A percentile compares a stretch with the other conserved stretches of the same genome.
Conservation (phyloP, 2,113 vertebrate genomes). For the Cyprinodon tularosa region DNA sequence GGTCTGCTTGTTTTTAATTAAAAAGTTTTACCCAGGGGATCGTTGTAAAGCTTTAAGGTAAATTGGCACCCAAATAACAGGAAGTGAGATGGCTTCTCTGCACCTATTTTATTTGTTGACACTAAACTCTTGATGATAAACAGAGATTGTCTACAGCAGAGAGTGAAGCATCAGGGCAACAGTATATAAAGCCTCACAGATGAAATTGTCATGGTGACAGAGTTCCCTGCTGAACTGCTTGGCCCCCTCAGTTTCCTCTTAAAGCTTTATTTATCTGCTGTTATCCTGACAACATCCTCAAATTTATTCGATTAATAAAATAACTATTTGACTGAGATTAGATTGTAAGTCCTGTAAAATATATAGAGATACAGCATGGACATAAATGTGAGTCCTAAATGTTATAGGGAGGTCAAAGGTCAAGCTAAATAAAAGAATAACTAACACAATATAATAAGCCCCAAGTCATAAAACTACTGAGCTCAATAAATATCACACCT, state of each 20-base stretch:
- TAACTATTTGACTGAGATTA: neutral
- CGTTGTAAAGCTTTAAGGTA: neutral
- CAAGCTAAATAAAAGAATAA: slow-evolving; percentile 39
- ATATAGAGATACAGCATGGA: neutral
- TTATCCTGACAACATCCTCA: neutral
- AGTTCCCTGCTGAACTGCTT: slow-evolving; percentile 4
- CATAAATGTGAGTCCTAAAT: slow-evolving; percentile 27
- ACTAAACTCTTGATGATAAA: slow-evolving; percentile 3
- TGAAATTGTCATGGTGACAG: slow-evolving; percentile 12
- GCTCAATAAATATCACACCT: neutral
- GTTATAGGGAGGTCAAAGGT: slow-evolving; percentile 31
- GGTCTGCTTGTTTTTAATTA: too few relatives aligned
- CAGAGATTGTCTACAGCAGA: neutral
- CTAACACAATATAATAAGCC: neutral
- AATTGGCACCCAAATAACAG: slow-evolving; percentile 2
- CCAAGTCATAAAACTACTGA: neutral
- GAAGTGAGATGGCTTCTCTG: slow-evolving; percentile 11
- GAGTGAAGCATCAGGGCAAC: slow-evolving; percentile 1
- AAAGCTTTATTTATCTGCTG: slow-evolving; percentile 2
- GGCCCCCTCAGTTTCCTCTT: neutral
- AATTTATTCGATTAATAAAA: neutral
- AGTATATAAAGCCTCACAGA: neutral
- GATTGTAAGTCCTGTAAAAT: neutral
- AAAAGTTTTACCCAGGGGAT: neutral
- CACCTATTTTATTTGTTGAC: neutral